phyloP scores from a whole-genome alignment of 2,888 invertebrate species.

The Caenorhabditis auriculariae region DNA sequence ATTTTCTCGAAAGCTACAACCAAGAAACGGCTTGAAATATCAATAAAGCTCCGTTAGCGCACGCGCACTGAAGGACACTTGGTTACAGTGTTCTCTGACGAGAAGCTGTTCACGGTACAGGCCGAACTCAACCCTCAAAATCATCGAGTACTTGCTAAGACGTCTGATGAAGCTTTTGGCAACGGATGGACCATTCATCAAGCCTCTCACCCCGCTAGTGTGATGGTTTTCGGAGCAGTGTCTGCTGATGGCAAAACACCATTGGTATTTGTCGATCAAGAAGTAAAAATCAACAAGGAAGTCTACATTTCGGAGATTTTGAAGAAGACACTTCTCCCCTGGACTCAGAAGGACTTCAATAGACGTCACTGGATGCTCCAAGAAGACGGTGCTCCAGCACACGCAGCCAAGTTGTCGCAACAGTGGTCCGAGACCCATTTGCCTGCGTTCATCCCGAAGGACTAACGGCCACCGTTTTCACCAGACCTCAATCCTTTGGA shows the following conservation, averaged over 20 bases:
- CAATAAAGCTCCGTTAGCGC: not conserved
- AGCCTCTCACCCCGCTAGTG: slow-evolving; percentile 8
- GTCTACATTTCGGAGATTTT: slow-evolving; percentile 14
- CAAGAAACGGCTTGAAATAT: slow-evolving; percentile 2
- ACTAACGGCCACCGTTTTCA: too few relatives aligned
- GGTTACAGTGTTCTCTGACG: slow-evolving; percentile 12
- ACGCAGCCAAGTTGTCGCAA: slow-evolving; percentile 8
- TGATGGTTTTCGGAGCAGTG: slow-evolving; percentile 17
- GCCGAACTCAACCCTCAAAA: slow-evolving; percentile 11
- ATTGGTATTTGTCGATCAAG: slow-evolving; percentile 12
- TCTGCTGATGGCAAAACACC: slow-evolving; percentile 11
- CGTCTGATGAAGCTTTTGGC: slow-evolving; percentile 1
- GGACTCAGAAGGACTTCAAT: slow-evolving; percentile 6
- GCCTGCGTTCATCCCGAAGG: too few relatives aligned
- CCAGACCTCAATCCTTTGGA: too few relatives aligned
- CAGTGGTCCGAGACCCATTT: slow-evolving; percentile 6
- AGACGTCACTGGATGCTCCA: slow-evolving; percentile 4
- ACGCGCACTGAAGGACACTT: slow-evolving; percentile 2
- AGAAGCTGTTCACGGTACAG: slow-evolving; percentile 12
- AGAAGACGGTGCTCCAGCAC: slow-evolving; percentile 12
- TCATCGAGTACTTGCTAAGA: slow-evolving; percentile 1
- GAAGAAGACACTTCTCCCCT: slow-evolving; percentile 5
- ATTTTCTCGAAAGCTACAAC: too few relatives aligned
- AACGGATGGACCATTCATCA: slow-evolving; percentile 4
- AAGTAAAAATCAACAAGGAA: slow-evolving; percentile 16